A percentile compares a stretch with the other conserved stretches of the same genome.
Evolutionary conservation across 2,888 invertebrate genomes (phyloP).

Genomic region (Tigriopus californicus): DNA sequence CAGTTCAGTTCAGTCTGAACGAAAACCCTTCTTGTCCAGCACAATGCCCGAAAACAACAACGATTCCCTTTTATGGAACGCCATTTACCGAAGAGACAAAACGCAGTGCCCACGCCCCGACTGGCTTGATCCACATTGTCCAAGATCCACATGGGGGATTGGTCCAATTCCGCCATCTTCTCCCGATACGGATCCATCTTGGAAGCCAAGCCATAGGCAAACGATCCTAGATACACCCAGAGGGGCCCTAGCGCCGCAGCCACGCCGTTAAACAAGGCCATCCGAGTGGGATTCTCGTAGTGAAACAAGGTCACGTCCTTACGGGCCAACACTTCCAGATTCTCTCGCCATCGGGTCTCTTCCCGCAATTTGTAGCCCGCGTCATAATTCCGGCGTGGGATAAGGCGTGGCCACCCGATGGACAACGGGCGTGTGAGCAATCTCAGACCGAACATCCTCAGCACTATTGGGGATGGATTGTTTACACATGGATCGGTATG

Average conservation of each 20-base stretch:
- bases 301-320: constrained; percentile 1
- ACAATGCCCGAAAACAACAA: too few species aligned
- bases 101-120: background rate
- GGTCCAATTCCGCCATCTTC: background rate
- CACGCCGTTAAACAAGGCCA: background rate
- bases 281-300: background rate
- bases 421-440: too few species aligned
- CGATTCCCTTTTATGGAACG: too few species aligned
- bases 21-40: too few species aligned
- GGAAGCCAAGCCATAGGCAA: background rate
- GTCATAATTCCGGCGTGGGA: too few species aligned
- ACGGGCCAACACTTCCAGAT: background rate
- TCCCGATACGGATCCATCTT: background rate
- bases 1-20: too few species aligned
- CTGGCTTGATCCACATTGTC: background rate
- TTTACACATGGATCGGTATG: too few species aligned
- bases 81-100: background rate
- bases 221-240: background rate
- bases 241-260: background rate
- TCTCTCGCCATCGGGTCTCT: too few species aligned
- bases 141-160: background rate
- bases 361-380: too few species aligned
- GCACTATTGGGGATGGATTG: too few species aligned
- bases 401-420: too few species aligned
- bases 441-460: too few species aligned